These are phyloP conservation scores for Forbesichthys papilliferus DNA, from an alignment of 2,113 vertebrate genomes.

Conservation along the genomic window DNA sequence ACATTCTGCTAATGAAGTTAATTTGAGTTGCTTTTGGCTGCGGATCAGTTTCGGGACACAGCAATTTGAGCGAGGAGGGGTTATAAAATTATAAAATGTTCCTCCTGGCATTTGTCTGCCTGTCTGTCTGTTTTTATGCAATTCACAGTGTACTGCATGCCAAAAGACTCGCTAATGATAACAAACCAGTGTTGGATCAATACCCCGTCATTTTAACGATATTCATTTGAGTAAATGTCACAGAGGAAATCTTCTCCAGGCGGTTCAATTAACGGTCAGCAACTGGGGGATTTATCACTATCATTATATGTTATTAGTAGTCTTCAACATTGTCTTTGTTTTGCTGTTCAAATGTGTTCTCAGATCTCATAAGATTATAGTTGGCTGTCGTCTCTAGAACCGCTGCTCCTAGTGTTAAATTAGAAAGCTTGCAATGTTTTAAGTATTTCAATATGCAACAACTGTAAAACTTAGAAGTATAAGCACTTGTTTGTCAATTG, in stretches of 20 bases:
- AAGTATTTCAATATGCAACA: neutral
- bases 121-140: neutral
- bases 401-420: neutral
- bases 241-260: neutral
- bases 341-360: neutral
- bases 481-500: too few relatives aligned
- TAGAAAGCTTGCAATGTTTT: neutral
- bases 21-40: slow-evolving; percentile 33
- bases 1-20: slow-evolving; percentile 36
- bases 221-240: slow-evolving; percentile 35
- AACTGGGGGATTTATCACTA: neutral
- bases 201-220: slow-evolving; percentile 5
- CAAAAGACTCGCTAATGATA: neutral
- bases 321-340: neutral
- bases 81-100: neutral
- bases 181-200: slow-evolving; percentile 11
- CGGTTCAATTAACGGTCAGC: slow-evolving; percentile 23
- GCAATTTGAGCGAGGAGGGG: neutral
- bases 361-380: slow-evolving; percentile 12
- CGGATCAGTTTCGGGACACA: slow-evolving; percentile 24
- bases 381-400: neutral
- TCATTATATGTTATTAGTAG: neutral
- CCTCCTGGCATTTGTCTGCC: neutral
- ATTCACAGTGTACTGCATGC: neutral
- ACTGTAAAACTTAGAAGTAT: too few relatives aligned